These are phyloP conservation scores for Thera obeliscata DNA, from an alignment of 2,888 invertebrate species.

Conservation along the genomic window DNA sequence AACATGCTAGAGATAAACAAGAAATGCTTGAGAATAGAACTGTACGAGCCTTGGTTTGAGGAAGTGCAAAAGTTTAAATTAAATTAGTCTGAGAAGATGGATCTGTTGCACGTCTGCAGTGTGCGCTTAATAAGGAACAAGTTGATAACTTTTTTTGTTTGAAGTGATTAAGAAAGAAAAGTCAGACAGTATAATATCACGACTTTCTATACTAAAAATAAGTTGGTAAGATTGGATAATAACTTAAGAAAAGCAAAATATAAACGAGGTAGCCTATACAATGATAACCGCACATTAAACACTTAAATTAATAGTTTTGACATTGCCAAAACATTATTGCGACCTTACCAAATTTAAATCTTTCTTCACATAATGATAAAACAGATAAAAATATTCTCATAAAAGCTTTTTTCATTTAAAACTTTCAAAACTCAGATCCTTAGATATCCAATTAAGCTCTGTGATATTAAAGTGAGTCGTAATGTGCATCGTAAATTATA, in stretches of 20 bases:
- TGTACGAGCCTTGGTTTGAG: constrained; percentile 57
- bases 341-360: too few relatives aligned
- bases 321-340: too few relatives aligned
- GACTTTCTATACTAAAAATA: too few relatives aligned
- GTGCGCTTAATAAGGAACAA: constrained; percentile 39
- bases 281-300: too few relatives aligned
- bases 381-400: too few relatives aligned
- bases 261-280: too few relatives aligned
- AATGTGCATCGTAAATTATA: constrained; percentile 58
- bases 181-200: too few relatives aligned
- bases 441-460: constrained; percentile 58
- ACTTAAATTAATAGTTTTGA: too few relatives aligned
- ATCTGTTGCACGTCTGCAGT: constrained; percentile 53
- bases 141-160: not conserved
- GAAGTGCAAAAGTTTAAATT: constrained; percentile 74
- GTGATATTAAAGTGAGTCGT: constrained; percentile 54
- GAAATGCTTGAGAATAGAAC: constrained; percentile 30
- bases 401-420: constrained; percentile 1
- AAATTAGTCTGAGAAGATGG: constrained; percentile 64
- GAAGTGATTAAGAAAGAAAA: not conserved
- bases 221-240: too few relatives aligned
- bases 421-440: constrained; percentile 16
- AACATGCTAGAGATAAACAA: too few relatives aligned
- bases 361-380: too few relatives aligned
- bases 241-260: too few relatives aligned